Base-by-base conservation (phyloP, 2,797 vertebrate genomes). In the Ctenopoma kingsleyae region DNA sequence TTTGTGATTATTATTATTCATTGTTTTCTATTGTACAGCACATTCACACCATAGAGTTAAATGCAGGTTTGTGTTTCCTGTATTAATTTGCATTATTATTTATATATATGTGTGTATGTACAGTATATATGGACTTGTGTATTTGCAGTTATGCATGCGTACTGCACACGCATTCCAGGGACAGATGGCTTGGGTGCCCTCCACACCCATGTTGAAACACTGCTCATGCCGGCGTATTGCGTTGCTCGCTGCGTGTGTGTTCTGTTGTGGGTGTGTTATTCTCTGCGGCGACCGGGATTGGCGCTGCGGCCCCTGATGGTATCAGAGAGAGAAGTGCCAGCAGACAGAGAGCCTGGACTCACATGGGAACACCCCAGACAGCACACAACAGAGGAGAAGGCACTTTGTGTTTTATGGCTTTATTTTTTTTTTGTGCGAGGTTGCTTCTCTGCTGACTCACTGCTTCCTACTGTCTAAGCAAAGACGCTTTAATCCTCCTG, bases 231-330 rank as follows among this genome's bases (percentile, higher is more conserved):
- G 74, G 55, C 47, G 30, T 51, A 44, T 50, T 78, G 67, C 63
- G 67, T 73, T 5, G 64, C 60, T 86, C 87, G 4, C 87, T 23
- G 85, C 77, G 36, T 86, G 87, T 80, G 79, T 85, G 86, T 89
- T 85, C 79, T 85, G 67, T 69, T 66, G 44, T 2, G 41, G 59
- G 76, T 68, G 82, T 84, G 85, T 67, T 63, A 47, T 67, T 84
- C 89, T 86, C 91, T 36, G 74, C 81, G 48, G 74, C n/a, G 73
- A 75, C 72, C 76, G 82, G 89, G 86, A 75, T 66, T 52, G 53
- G 59, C 67, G 79, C 86, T 74, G 87, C 16, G 82, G 82, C 71
- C 82, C 89, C 90, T 86, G 89, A 90, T 90, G 91, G 82, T n/a
- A 80, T 72, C 75, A 38, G 55, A 81, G 64, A 60, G 68, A 60